Evolutionary conservation across 2,888 invertebrate species (phyloP).

Genomic region (Caenorhabditis zanzibari): DNA sequence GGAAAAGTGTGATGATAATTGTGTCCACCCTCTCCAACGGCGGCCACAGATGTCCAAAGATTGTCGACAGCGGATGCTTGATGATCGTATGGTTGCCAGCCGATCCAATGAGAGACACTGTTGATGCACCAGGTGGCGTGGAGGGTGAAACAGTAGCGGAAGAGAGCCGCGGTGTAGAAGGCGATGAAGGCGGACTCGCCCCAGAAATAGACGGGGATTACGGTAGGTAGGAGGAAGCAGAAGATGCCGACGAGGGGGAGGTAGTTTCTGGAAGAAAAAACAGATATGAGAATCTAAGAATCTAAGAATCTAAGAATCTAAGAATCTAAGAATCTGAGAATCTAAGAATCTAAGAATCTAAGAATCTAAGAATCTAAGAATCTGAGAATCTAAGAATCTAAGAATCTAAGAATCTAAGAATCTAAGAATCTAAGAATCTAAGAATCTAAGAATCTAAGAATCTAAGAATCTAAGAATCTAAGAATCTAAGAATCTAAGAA

Average conservation of each 20-base stretch:
- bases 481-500: too few species aligned
- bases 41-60: constrained; percentile 76
- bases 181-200: constrained; percentile 89
- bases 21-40: constrained; percentile 84
- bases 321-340: too few species aligned
- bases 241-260: constrained; percentile 89
- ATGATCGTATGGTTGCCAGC: constrained; percentile 92
- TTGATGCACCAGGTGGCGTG: constrained; percentile 90
- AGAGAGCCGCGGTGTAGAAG: constrained; percentile 90
- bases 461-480: too few species aligned
- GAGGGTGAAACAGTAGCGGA: constrained; percentile 91
- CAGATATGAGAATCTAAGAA: too few species aligned
- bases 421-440: too few species aligned
- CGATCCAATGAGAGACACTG: constrained; percentile 85
- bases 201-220: constrained; percentile 91
- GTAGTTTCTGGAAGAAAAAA: constrained; percentile 86
- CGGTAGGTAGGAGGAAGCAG: constrained; percentile 91
- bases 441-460: too few species aligned
- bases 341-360: too few species aligned
- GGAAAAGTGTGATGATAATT: constrained; percentile 86
- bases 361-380: too few species aligned
- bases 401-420: too few species aligned
- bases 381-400: too few species aligned
- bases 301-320: too few species aligned
- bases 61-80: constrained; percentile 78